A percentile compares a stretch with the other conserved stretches of the same genome.
These are phyloP conservation scores for Psilanteris sp. DNA, from an alignment of 1,140 invertebrate genomes.

Conservation along the genomic window DNA sequence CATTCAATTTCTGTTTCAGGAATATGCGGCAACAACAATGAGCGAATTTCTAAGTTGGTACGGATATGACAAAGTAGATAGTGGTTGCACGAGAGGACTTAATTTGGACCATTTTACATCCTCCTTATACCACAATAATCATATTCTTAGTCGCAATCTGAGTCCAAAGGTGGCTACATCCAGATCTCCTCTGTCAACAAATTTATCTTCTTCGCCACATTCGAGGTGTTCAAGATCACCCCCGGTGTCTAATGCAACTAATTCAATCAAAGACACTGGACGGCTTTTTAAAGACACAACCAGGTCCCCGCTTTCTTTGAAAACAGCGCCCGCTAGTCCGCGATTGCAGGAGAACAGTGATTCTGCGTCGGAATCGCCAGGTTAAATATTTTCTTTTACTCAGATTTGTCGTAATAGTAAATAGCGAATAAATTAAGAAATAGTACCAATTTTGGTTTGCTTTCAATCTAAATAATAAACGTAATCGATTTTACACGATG, in stretches of 20 bases:
- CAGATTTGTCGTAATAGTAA: too few species aligned
- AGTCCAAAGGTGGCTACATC: slow-evolving; percentile 39
- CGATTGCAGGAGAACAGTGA: slow-evolving; percentile 66
- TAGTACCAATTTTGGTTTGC: not conserved
- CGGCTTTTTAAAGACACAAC: slow-evolving; percentile 40
- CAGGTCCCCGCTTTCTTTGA: slow-evolving; percentile 60
- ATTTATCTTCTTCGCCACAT: slow-evolving; percentile 55
- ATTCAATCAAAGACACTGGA: slow-evolving; percentile 50
- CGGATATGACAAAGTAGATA: slow-evolving; percentile 88
- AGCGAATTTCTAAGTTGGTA: slow-evolving; percentile 94
- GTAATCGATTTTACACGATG: too few species aligned
- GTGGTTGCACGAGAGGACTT: slow-evolving; percentile 75
- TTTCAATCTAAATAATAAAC: too few species aligned
- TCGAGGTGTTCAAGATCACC: slow-evolving; percentile 62
- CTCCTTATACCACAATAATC: slow-evolving; percentile 51
- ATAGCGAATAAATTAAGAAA: too few species aligned
- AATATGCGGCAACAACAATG: slow-evolving; percentile 93
- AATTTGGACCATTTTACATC: slow-evolving; percentile 71
- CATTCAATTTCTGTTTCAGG: slow-evolving; percentile 81
- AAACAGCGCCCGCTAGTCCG: slow-evolving; percentile 63
- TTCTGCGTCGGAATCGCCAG: slow-evolving; percentile 67
- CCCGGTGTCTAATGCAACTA: slow-evolving; percentile 34
- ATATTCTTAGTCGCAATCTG: slow-evolving; percentile 42
- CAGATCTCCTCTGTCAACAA: slow-evolving; percentile 59
- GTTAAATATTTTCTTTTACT: slow-evolving; percentile 34